Evolutionary conservation across 2,113 vertebrate species (phyloP).

Genomic region (Spermophilus dauricus): DNA sequence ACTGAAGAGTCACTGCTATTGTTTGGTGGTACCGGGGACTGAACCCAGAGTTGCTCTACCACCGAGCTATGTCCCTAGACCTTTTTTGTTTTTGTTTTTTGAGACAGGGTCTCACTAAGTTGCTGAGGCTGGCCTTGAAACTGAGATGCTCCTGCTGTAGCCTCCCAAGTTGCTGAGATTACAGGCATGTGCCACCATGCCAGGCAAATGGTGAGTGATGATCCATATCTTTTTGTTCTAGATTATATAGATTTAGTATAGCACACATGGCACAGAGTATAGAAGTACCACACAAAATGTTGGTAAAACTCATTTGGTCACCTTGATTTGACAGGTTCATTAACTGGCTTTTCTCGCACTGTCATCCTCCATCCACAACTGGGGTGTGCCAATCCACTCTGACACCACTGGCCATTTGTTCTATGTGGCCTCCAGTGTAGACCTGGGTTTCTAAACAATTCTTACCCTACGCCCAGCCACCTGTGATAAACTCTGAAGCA

Average conservation of each 20-base stretch:
- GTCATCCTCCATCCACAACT: not conserved
- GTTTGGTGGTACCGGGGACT: too few relatives aligned
- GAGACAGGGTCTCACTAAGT: too few relatives aligned
- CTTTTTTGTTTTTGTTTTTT: too few relatives aligned
- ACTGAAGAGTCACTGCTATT: too few relatives aligned
- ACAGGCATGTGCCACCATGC: too few relatives aligned
- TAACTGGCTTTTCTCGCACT: not conserved
- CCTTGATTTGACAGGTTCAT: slow-evolving; percentile 8
- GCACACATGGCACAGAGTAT: not conserved
- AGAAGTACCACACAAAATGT: not conserved
- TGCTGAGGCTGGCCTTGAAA: too few relatives aligned
- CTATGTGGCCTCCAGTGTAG: not conserved
- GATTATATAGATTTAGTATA: not conserved
- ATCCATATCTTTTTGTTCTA: slow-evolving; percentile 9
- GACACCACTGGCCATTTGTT: not conserved
- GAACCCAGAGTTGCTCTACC: too few relatives aligned
- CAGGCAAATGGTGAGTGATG: not conserved
- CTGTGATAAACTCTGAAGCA: not conserved
- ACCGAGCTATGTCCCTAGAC: too few relatives aligned
- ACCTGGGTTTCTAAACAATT: not conserved
- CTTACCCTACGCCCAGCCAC: not conserved
- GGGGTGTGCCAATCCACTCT: not conserved
- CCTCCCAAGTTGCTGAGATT: too few relatives aligned
- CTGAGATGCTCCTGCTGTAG: too few relatives aligned
- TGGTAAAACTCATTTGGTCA: not conserved